A percentile compares a stretch with the other conserved stretches of the same genome.
These are phyloP conservation scores for Physocephala rufipes DNA, from an alignment of 2,888 invertebrate species.

Conservation along the genomic window DNA sequence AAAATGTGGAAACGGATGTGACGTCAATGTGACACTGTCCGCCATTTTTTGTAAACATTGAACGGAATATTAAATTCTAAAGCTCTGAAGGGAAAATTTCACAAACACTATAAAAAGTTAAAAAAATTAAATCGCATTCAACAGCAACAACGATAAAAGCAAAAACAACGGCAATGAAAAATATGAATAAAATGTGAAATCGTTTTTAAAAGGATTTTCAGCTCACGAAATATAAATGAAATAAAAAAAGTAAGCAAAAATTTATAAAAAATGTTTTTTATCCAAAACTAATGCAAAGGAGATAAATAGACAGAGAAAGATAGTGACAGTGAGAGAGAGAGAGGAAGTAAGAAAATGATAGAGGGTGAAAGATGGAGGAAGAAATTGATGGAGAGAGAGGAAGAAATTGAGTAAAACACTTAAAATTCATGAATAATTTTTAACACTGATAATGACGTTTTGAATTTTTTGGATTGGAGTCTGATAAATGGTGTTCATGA, in stretches of 20 bases:
- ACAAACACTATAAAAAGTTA: not conserved
- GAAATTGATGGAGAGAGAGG: not conserved
- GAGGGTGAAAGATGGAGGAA: not conserved
- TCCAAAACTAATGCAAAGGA: not conserved
- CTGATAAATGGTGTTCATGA: no score
- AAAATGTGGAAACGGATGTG: conserved; percentile 36
- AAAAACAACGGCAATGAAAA: not conserved
- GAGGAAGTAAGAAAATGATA: no score
- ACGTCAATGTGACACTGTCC: conserved; percentile 16
- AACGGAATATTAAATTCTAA: not conserved
- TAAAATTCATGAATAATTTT: conserved; percentile 21
- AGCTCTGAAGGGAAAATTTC: not conserved
- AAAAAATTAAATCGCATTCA: not conserved
- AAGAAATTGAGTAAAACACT: conserved; percentile 2
- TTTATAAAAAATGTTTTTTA: no score
- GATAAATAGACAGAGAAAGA: not conserved
- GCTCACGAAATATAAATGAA: no score
- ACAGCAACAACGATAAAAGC: not conserved
- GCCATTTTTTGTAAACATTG: not conserved
- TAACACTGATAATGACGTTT: not conserved
- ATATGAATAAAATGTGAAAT: not conserved
- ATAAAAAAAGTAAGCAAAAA: no score
- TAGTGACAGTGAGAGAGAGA: not conserved
- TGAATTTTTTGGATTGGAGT: not conserved
- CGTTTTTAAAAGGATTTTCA: no score